These are phyloP conservation scores for Corythornis cristatus DNA, from an alignment of 2,113 vertebrate genomes.

Conservation along the genomic window DNA sequence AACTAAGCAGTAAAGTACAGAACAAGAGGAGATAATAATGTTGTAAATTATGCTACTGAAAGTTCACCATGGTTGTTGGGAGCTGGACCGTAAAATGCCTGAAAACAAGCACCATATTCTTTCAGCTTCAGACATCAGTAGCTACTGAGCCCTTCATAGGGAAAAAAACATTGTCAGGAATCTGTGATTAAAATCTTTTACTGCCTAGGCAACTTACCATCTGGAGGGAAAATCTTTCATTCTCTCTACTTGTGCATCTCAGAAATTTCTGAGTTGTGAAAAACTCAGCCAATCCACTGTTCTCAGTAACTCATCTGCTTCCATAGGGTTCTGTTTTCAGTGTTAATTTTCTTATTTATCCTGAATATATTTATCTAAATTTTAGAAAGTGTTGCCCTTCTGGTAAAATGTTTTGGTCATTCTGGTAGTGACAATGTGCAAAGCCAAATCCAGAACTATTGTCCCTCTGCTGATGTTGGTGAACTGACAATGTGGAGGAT, in stretches of 20 bases:
- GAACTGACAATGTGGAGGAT: neutral
- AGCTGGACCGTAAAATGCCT: neutral
- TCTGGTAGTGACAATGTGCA: neutral
- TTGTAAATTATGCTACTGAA: neutral
- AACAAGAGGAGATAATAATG: neutral
- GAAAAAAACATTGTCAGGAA: slow-evolving; percentile 5
- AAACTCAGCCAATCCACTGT: neutral
- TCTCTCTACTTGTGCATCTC: neutral
- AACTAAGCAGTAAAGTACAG: neutral
- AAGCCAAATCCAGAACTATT: neutral
- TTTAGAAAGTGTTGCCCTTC: neutral
- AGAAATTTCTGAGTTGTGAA: neutral
- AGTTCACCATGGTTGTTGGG: neutral
- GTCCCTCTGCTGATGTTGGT: neutral
- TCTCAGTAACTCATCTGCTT: neutral
- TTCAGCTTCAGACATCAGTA: neutral
- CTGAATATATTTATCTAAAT: neutral
- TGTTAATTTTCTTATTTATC: neutral
- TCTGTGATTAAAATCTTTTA: slow-evolving; percentile 3
- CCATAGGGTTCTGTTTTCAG: neutral
- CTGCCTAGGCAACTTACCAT: neutral
- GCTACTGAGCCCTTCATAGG: neutral
- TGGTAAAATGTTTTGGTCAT: neutral
- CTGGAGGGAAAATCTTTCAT: neutral
- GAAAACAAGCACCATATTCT: neutral